Base-by-base conservation (phyloP, 2,797 vertebrate genomes). In the Enteromius argenteus region DNA sequence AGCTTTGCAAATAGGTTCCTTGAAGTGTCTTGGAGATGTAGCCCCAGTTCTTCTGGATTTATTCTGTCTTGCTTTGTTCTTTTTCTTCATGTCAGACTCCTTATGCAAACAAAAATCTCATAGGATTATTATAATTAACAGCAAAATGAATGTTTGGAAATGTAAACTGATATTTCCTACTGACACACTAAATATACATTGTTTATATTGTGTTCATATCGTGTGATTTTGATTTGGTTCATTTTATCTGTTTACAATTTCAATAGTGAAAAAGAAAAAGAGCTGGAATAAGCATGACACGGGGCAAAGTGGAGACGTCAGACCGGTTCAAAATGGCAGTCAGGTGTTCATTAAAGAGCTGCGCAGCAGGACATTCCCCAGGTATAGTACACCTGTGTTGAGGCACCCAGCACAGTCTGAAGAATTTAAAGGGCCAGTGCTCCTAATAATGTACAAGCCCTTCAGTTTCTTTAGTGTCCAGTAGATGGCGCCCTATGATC, bases 311-410 rank as follows among this genome's bases (percentile, higher is more conserved):
- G 96, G 96, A 1, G 98, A 99, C 2, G 96, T 99, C 82, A 97
- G 91, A 87, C 97, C 98, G 0, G 98, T 99, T 49, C 98, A 98
- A 92, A 99, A 99, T 0, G 98, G 98, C 91, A 99, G 98, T 91
- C 98, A 99, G 81, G 95, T 99, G 85, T 99, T 99, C 86, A 99
- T 99, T 67, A 99, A 99, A 91, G 98, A 99, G 87, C 94, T 99
- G 1, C 95, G 98, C 85, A 99, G 97, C 87, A 92, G 98, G 80
- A 99, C 98, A 0, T 99, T 99, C 73, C 98, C 98, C 27, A 99
- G 97, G 98, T 99, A 67, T 1, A n/a, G 42, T 32, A 67, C 76
- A 79, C 58, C 9, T 60, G 15, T 23, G 9, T 23, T 69, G 30
- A 35, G 39, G 13, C 15, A n/a, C 53, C 23, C 32, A 71, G 23